These are phyloP conservation scores for Eupeodes corollae DNA, from an alignment of 1,140 invertebrate genomes.

Conservation along the genomic window DNA sequence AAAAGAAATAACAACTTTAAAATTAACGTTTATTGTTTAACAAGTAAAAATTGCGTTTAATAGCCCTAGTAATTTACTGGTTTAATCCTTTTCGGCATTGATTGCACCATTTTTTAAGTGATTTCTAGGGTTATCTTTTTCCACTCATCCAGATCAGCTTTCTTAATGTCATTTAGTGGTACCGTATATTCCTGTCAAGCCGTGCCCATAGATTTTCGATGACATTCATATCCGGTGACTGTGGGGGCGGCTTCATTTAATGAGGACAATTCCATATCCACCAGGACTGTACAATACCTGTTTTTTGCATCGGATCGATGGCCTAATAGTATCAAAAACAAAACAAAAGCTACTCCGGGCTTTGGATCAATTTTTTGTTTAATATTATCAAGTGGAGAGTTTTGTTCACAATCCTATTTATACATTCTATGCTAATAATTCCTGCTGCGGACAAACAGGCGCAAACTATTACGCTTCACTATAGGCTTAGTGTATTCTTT, in stretches of 20 bases:
- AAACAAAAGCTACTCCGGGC: not conserved
- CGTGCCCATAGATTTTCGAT: constrained; percentile 9
- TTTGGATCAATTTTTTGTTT: constrained; percentile 1
- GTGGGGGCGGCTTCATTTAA: not conserved
- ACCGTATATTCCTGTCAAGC: constrained; percentile 4
- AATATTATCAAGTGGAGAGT: constrained; percentile 1
- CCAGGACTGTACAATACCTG: constrained; percentile 5
- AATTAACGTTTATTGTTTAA: not conserved
- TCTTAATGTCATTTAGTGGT: constrained; percentile 1
- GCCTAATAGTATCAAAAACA: constrained; percentile 6
- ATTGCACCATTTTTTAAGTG: constrained; percentile 3
- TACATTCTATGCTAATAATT: constrained; percentile 3
- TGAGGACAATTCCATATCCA: constrained; percentile 5
- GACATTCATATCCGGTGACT: constrained; percentile 7
- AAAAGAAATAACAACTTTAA: constrained; percentile 2
- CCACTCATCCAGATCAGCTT: constrained; percentile 1
- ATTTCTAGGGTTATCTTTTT: not conserved
- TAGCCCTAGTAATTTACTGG: no score
- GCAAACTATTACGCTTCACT: constrained; percentile 8
- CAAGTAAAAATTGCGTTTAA: no score
- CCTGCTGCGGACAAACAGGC: constrained; percentile 7
- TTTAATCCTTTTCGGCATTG: constrained; percentile 5
- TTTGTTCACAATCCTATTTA: constrained; percentile 6
- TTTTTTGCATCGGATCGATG: constrained; percentile 5
- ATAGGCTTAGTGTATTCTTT: not conserved